These are phyloP conservation scores for Anseranas semipalmata DNA, from an alignment of 2,113 vertebrate genomes.

Conservation along the genomic window DNA sequence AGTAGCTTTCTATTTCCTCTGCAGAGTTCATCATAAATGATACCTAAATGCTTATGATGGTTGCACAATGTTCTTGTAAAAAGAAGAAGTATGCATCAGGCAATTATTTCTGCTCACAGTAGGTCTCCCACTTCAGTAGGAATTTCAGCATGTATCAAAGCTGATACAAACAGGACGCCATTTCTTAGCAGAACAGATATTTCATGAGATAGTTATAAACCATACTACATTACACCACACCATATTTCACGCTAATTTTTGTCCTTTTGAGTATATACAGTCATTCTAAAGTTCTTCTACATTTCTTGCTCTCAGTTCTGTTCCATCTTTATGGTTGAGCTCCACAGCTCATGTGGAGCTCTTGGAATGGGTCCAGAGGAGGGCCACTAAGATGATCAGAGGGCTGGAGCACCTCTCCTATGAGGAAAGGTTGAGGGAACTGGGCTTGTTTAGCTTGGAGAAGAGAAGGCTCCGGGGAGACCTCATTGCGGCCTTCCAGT, in stretches of 20 bases:
- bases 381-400: no score
- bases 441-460: no score
- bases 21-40: not conserved
- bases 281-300: not conserved
- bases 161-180: not conserved
- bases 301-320: not conserved
- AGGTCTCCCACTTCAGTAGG: not conserved
- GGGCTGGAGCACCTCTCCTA: no score
- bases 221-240: not conserved
- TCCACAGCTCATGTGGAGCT: no score
- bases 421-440: no score
- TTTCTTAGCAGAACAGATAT: not conserved
- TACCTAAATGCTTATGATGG: not conserved
- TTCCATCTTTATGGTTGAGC: not conserved
- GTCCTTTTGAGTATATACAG: not conserved
- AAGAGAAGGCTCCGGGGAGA: no score
- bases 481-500: no score
- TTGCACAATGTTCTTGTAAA: not conserved
- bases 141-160: not conserved
- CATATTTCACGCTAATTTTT: not conserved
- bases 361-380: no score
- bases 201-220: not conserved
- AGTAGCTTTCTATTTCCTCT: not conserved
- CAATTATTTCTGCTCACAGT: not conserved
- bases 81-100: not conserved